Evolutionary conservation across 2,888 invertebrate genomes (phyloP).

Genomic region (Priocnemis perturbator): DNA sequence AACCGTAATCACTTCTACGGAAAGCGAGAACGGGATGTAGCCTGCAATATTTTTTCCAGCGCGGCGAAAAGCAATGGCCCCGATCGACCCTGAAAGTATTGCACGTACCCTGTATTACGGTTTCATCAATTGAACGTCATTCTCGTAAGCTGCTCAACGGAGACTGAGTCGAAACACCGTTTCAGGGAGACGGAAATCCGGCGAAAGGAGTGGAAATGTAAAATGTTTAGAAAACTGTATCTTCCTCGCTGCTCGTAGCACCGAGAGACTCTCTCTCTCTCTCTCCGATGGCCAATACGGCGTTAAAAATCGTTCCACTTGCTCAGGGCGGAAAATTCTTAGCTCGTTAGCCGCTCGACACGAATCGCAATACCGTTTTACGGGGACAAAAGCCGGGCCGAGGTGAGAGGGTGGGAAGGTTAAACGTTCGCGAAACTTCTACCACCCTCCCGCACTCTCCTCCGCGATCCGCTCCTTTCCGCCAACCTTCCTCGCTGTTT

Average conservation of each 20-base stretch:
- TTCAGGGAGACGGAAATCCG: conserved; percentile 28
- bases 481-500: neutral
- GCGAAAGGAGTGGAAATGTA: neutral
- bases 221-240: conserved; percentile 19
- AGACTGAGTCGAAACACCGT: conserved; percentile 9
- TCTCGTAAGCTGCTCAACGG: conserved; percentile 11
- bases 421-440: conserved; percentile 44
- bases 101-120: too few species aligned
- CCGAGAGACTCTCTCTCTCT: too few species aligned
- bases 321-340: conserved; percentile 22
- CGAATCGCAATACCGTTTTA: conserved; percentile 24
- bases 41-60: too few species aligned
- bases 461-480: neutral
- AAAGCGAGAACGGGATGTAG: too few species aligned
- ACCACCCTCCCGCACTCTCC: neutral
- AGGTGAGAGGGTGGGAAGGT: conserved; percentile 19
- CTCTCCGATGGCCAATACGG: too few species aligned
- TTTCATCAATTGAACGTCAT: conserved; percentile 14
- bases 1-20: too few species aligned
- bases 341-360: conserved; percentile 14
- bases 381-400: conserved; percentile 23
- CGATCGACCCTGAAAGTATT: too few species aligned
- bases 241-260: too few species aligned
- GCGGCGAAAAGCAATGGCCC: too few species aligned
- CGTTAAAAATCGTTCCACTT: conserved; percentile 21